These are phyloP conservation scores for Lucifuga dentata DNA, from an alignment of 2,113 vertebrate species.

Conservation along the genomic window DNA sequence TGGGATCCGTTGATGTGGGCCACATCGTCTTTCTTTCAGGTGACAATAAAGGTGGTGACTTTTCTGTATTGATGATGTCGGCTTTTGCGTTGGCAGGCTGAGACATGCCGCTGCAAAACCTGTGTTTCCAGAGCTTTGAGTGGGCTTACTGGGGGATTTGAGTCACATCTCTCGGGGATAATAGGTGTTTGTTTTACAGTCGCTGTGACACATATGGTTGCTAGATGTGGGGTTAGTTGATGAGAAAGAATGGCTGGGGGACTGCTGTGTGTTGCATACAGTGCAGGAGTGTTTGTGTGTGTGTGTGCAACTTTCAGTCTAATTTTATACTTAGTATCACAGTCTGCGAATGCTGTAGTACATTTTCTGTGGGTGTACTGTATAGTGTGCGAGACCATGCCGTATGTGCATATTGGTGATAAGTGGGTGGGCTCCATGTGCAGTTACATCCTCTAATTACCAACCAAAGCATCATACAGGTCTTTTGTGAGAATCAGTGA, in stretches of 20 bases:
- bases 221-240: constrained; percentile 50
- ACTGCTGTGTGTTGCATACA: constrained; percentile 24
- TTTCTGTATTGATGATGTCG: constrained; percentile 12
- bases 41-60: constrained; percentile 38
- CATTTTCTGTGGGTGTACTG: constrained; percentile 27
- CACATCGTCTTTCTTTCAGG: background rate
- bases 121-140: constrained; percentile 58
- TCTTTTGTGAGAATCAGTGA: constrained; percentile 21
- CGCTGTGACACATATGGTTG: constrained; percentile 58
- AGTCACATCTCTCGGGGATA: constrained; percentile 60
- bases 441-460: constrained; percentile 62
- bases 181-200: constrained; percentile 70
- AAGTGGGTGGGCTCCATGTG: constrained; percentile 37
- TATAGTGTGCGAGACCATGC: constrained; percentile 7
- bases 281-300: background rate
- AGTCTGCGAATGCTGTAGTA: background rate
- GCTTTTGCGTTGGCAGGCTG: constrained; percentile 48
- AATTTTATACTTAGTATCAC: background rate
- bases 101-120: constrained; percentile 61
- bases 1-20: background rate
- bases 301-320: background rate
- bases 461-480: constrained; percentile 32
- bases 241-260: background rate
- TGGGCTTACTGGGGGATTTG: constrained; percentile 58
- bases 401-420: constrained; percentile 19